Conservation (phyloP, 2,113 vertebrate genomes). For the Corythornis madagascariensis region DNA sequence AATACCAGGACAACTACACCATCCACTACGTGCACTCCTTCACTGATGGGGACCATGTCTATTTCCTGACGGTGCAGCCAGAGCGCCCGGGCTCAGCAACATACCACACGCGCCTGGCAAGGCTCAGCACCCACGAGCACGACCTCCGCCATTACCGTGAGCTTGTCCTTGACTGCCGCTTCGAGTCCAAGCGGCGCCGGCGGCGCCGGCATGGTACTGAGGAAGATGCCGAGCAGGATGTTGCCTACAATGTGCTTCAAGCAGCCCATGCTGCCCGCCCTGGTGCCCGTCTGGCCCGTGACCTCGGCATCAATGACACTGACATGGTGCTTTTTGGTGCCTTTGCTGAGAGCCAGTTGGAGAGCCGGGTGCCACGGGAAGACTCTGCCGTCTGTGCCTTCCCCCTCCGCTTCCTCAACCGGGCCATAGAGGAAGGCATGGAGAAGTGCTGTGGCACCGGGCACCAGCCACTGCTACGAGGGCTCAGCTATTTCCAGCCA, state of each 20-base stretch:
- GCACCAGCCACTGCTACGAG: constrained; percentile 75
- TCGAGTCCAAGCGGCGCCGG: constrained; percentile 85
- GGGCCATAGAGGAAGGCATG: constrained; percentile 83
- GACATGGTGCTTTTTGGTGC: constrained; percentile 87
- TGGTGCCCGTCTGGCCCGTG: constrained; percentile 80
- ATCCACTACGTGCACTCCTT: constrained; percentile 92
- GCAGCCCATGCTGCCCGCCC: constrained; percentile 85
- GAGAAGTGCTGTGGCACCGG: constrained; percentile 79
- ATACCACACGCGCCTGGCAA: constrained; percentile 85
- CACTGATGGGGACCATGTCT: constrained; percentile 78
- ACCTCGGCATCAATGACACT: constrained; percentile 77
- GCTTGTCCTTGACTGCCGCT: constrained; percentile 87
- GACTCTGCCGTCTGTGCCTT: constrained; percentile 91
- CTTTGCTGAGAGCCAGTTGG: constrained; percentile 75
- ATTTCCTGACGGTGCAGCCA: constrained; percentile 89
- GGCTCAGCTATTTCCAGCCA: constrained; percentile 86
- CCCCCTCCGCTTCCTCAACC: constrained; percentile 81
- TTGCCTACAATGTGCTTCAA: constrained; percentile 85
- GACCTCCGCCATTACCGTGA: constrained; percentile 87
- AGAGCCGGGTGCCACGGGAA: constrained; percentile 48
- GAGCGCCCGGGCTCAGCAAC: constrained; percentile 37
- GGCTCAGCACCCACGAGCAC: constrained; percentile 75
- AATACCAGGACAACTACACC: constrained; percentile 76
- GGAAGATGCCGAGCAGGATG: constrained; percentile 22
- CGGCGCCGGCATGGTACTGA: background rate